A percentile compares a stretch with the other conserved stretches of the same genome.
phyloP scores from a whole-genome alignment of 2,888 invertebrate genomes.

The Siphlonurus alternatus region DNA sequence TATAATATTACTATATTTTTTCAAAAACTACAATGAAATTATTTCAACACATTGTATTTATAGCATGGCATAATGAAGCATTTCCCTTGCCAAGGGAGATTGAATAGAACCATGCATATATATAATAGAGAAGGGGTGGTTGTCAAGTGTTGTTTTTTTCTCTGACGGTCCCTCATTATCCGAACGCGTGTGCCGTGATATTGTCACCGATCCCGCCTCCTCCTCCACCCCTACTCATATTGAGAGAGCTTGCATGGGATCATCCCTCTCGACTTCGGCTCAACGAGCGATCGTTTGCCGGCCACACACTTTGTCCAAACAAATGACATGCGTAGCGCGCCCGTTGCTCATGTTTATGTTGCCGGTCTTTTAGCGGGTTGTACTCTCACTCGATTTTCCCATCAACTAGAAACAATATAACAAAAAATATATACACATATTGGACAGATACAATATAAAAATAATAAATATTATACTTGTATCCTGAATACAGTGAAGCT shows the following conservation, averaged over 20 bases:
- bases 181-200: not conserved
- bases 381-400: no score
- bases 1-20: no score
- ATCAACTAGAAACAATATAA: no score
- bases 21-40: not conserved
- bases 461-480: no score
- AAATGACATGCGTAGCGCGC: not conserved
- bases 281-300: no score
- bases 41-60: not conserved
- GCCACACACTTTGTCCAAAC: not conserved
- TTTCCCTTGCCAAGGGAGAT: not conserved
- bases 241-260: not conserved
- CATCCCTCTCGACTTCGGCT: not conserved
- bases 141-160: not conserved
- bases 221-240: not conserved
- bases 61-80: not conserved
- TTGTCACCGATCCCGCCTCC: not conserved
- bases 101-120: not conserved
- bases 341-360: not conserved
- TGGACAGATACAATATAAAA: no score
- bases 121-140: not conserved
- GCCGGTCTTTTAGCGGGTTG: not conserved
- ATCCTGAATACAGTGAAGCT: no score
- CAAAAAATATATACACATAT: no score
- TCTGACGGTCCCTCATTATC: not conserved